These are phyloP conservation scores for Ellobius talpinus DNA, from an alignment of 2,113 vertebrate species.

Conservation along the genomic window DNA sequence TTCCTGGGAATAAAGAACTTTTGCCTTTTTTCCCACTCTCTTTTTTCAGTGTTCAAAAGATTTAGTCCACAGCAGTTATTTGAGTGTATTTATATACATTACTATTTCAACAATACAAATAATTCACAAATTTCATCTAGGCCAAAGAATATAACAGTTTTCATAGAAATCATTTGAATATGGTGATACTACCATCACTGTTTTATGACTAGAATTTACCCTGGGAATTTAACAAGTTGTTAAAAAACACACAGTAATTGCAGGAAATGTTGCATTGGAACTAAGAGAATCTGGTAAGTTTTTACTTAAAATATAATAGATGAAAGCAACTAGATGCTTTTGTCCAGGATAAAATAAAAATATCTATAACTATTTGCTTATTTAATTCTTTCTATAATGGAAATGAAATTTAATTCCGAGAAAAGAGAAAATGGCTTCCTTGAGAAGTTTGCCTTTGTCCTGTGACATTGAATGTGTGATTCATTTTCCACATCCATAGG, in stretches of 20 bases:
- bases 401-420: neutral
- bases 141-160: neutral
- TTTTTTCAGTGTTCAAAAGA: neutral
- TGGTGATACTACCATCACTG: neutral
- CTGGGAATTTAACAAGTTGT: neutral
- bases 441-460: neutral
- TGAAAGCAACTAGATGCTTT: conserved; percentile 48
- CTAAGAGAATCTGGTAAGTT: neutral
- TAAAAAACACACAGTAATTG: neutral
- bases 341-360: neutral
- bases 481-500: neutral
- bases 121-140: neutral
- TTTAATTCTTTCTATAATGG: neutral
- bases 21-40: neutral
- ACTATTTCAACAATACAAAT: neutral
- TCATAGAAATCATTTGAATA: conserved; percentile 15
- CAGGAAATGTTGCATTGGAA: neutral
- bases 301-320: too few species aligned
- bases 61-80: neutral
- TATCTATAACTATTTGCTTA: neutral
- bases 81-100: neutral
- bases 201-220: conserved; percentile 35
- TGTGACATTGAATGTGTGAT: neutral
- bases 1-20: neutral
- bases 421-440: neutral